These are phyloP conservation scores for Crocallis elinguaria DNA, from an alignment of 2,888 invertebrate species.

Conservation along the genomic window DNA sequence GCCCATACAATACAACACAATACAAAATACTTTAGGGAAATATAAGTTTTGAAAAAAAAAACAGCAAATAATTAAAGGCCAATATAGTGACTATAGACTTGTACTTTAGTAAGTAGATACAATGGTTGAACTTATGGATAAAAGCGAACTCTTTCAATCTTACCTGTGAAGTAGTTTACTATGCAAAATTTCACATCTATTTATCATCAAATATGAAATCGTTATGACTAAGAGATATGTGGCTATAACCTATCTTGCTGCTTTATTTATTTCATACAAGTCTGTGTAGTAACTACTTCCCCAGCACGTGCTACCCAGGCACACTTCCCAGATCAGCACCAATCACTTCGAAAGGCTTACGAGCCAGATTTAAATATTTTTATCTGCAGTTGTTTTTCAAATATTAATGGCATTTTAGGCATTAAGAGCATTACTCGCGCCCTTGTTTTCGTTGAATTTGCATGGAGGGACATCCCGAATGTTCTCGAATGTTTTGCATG, in stretches of 20 bases:
- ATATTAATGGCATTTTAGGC: conserved; percentile 79
- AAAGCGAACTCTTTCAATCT: no score
- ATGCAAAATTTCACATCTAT: no score
- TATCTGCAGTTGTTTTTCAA: conserved; percentile 80
- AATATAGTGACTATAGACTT: no score
- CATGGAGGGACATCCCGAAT: conserved; percentile 23
- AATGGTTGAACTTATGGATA: no score
- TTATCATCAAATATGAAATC: no score
- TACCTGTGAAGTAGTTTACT: no score
- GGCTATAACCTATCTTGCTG: no score
- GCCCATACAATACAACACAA: no score
- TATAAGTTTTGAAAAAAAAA: no score
- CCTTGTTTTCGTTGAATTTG: conserved; percentile 73
- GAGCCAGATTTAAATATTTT: conserved; percentile 68
- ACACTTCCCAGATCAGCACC: conserved; percentile 29
- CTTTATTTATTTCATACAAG: background rate
- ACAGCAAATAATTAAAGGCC: no score
- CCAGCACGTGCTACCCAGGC: conserved; percentile 7
- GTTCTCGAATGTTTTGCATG: conserved; percentile 62
- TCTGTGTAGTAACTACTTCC: background rate
- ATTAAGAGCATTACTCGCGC: conserved; percentile 77
- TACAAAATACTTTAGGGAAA: no score
- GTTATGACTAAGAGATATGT: no score
- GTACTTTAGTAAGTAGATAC: background rate
- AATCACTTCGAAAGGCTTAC: conserved; percentile 48